These are phyloP conservation scores for Chlorodrepanis virens DNA, from an alignment of 2,113 vertebrate species.

Conservation along the genomic window DNA sequence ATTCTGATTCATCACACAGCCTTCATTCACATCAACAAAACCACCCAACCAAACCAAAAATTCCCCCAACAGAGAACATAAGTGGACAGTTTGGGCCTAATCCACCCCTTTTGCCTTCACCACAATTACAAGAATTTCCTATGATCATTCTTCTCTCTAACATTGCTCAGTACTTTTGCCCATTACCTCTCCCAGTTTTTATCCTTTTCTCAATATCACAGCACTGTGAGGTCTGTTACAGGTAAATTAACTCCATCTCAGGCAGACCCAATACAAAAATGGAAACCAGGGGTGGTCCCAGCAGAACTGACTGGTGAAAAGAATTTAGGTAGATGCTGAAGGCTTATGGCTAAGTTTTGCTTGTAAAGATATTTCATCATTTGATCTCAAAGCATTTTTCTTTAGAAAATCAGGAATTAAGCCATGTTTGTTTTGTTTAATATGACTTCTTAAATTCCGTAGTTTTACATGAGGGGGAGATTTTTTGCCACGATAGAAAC, in stretches of 20 bases:
- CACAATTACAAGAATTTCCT: background rate
- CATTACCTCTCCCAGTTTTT: background rate
- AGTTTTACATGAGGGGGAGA: background rate
- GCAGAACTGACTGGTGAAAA: background rate
- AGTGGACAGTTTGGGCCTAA: background rate
- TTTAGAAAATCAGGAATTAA: background rate
- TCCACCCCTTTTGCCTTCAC: background rate
- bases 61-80: background rate
- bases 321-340: background rate
- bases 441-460: background rate
- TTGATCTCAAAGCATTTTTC: background rate
- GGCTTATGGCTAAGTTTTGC: background rate
- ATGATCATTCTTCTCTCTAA: background rate
- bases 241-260: background rate
- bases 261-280: background rate
- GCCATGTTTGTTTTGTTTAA: background rate
- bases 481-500: background rate
- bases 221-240: background rate
- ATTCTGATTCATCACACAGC: background rate
- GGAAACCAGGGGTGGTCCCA: background rate
- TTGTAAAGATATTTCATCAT: background rate
- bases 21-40: background rate
- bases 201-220: background rate
- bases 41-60: background rate
- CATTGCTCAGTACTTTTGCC: background rate